Evolutionary conservation across 1,140 invertebrate species (phyloP).

Genomic region (Probaryconus sp.): DNA sequence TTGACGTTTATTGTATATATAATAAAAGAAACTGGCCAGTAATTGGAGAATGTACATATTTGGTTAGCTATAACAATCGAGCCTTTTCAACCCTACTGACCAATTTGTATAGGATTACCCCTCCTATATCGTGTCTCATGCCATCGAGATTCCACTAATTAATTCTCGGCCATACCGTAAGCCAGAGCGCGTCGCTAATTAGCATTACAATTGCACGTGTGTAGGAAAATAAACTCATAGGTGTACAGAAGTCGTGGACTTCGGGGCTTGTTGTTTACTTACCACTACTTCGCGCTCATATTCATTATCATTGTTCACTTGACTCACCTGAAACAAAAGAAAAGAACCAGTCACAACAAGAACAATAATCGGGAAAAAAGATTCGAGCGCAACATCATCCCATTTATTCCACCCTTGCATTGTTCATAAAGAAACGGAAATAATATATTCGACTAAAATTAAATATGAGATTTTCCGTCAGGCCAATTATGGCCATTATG

Average conservation of each 20-base stretch:
- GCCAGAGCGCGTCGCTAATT: slow-evolving; percentile 42
- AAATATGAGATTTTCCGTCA: slow-evolving; percentile 18
- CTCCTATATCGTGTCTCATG: slow-evolving; percentile 38
- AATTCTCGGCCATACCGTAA: slow-evolving; percentile 64
- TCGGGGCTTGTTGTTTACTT: slow-evolving; percentile 32
- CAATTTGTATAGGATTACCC: slow-evolving; percentile 49
- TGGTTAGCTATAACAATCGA: slow-evolving; percentile 25
- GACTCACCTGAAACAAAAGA: slow-evolving; percentile 68
- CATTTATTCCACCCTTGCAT: slow-evolving; percentile 1
- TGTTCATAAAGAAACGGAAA: slow-evolving; percentile 18
- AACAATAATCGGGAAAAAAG: slow-evolving; percentile 19
- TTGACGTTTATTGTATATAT: slow-evolving; percentile 3
- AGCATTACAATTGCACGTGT: slow-evolving; percentile 44
- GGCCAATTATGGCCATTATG: slow-evolving; percentile 11
- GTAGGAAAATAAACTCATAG: slow-evolving; percentile 40
- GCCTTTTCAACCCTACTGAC: slow-evolving; percentile 41
- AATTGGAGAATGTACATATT: slow-evolving; percentile 36
- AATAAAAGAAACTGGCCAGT: slow-evolving; percentile 28
- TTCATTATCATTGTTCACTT: slow-evolving; percentile 44
- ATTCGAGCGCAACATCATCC: slow-evolving; percentile 6
- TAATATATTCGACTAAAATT: slow-evolving; percentile 14
- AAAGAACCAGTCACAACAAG: slow-evolving; percentile 29
- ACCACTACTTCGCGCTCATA: slow-evolving; percentile 33
- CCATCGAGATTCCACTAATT: slow-evolving; percentile 72
- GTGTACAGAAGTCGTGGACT: slow-evolving; percentile 13